Evolutionary conservation across 2,888 invertebrate species (phyloP).

Genomic region (Ceraclea dissimilis): DNA sequence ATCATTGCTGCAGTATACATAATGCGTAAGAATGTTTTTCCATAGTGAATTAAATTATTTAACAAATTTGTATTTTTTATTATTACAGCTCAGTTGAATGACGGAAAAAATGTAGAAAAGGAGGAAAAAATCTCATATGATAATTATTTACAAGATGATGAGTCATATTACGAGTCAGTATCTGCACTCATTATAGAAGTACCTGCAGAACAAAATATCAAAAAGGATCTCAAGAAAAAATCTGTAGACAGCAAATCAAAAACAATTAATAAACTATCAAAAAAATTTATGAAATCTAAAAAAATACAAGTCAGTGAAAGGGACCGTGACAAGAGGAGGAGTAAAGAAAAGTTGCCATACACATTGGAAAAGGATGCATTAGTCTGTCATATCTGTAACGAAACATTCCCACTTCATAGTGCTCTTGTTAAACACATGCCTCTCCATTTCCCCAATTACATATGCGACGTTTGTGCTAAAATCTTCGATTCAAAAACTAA

Average conservation of each 20-base stretch:
- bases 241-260: not conserved
- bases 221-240: not conserved
- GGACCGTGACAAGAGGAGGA: constrained; percentile 1
- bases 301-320: too few relatives aligned
- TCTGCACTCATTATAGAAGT: not conserved
- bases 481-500: constrained; percentile 9
- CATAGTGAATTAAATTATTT: too few relatives aligned
- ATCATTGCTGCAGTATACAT: too few relatives aligned
- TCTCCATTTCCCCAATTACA: constrained; percentile 22
- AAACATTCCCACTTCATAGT: constrained; percentile 19
- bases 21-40: too few relatives aligned
- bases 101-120: too few relatives aligned
- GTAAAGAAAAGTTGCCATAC: constrained; percentile 9
- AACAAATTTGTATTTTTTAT: too few relatives aligned
- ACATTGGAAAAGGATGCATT: constrained; percentile 16
- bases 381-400: constrained; percentile 23
- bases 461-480: constrained; percentile 21
- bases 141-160: too few relatives aligned
- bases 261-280: not conserved
- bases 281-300: not conserved
- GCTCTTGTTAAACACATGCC: constrained; percentile 18
- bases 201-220: not conserved
- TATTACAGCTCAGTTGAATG: too few relatives aligned
- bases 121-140: too few relatives aligned
- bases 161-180: too few relatives aligned